Conservation (phyloP, 2,888 invertebrate species). For the Entomobrya proxima region DNA sequence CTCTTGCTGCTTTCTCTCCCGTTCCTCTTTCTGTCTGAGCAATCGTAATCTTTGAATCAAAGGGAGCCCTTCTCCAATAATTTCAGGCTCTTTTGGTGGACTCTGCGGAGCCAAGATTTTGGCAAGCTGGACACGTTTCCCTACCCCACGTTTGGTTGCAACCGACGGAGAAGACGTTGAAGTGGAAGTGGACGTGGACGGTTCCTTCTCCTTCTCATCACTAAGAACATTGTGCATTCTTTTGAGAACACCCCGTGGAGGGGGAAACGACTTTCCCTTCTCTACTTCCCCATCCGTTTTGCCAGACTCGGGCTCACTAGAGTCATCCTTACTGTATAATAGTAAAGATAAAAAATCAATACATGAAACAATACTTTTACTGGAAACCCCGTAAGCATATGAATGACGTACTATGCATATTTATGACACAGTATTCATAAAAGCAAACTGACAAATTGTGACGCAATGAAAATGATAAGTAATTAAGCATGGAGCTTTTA, state of each 20-base stretch:
- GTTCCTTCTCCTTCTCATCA: conserved; percentile 76
- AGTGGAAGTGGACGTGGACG: conserved; percentile 71
- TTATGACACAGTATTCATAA: no score
- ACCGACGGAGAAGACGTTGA: conserved; percentile 70
- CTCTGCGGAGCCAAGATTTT: conserved; percentile 29
- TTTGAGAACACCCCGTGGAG: conserved; percentile 82
- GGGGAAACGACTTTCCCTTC: conserved; percentile 55
- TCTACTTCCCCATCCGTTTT: conserved; percentile 59
- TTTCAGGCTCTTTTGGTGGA: conserved; percentile 76
- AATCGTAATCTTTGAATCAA: conserved; percentile 86
- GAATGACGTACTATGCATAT: no score
- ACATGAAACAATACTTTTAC: background rate
- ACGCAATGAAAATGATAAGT: background rate
- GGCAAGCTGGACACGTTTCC: conserved; percentile 65
- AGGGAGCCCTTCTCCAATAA: conserved; percentile 90
- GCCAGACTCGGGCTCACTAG: conserved; percentile 74
- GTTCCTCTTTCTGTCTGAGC: conserved; percentile 89
- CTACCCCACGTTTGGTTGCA: conserved; percentile 49
- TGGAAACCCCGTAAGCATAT: no score
- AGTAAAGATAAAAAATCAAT: background rate
- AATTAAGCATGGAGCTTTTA: background rate
- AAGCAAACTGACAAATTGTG: no score
- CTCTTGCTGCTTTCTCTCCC: conserved; percentile 78
- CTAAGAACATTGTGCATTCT: conserved; percentile 85
- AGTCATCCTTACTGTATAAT: conserved; percentile 73